Evolutionary conservation across 2,888 invertebrate genomes (phyloP), one percentile per base, ranked within the genome.

Genomic region (Drosophila recens): DNA sequence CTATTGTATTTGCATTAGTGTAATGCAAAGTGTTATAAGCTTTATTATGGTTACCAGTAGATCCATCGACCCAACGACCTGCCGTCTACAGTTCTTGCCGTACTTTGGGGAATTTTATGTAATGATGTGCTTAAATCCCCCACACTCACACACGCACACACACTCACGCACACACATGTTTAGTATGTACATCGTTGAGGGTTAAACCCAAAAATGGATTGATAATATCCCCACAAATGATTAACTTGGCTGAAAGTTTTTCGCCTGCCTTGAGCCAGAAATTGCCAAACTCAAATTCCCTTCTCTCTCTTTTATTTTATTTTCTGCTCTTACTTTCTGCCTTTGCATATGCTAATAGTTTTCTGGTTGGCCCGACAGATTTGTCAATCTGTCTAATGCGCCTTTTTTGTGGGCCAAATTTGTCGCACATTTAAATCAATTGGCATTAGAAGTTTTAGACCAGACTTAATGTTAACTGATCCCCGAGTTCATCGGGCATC

Each of bases 1-100:
- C 86, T 80, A 88, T 90, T 88, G 86, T 88, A 90, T 90, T 83
- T 90, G 90, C 90, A 87, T 87, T 88, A 82, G 90, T 80, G 90
- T 90, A 86, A 86, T 86, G 86, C 87, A 86, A 86, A 90, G 86
- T 86, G 86, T 86, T 86, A 90, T 86, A 90, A 90, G 86, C 86
- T 88, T 90, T 86, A 90, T 90, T 90, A 90, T 76, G 75, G 74
- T 75, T 73, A 65, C 67, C 78, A 79, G 78, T 61, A 77, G 69
- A 81, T 65, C 74, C 80, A 58, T 63, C 58, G 54, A 79, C 54
- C 75, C 76, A 48, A 66, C 56, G 62, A 66, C 54, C 70, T 42
- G 63, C 62, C 42, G 52, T 54, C 67, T 73, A 49, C 49, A 48
- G 40, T 48, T 53, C 42, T 15, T 10, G 62, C 58, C 70, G 67